Evolutionary conservation across 2,113 vertebrate genomes (phyloP).

Genomic region (Glaucidium brasilianum): DNA sequence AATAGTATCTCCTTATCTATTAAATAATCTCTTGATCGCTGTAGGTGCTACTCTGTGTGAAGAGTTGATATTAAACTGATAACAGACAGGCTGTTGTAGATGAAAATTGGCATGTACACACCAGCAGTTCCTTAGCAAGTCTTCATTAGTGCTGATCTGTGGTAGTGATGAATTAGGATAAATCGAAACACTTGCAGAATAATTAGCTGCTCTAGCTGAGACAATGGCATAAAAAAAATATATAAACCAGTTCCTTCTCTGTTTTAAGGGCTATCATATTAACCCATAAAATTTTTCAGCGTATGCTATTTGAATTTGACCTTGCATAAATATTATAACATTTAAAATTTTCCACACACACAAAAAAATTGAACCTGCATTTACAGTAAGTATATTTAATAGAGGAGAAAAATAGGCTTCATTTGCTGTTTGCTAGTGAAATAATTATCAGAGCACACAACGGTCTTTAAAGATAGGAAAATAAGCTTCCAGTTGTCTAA

Average conservation of each 20-base stretch:
- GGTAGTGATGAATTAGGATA: neutral
- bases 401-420: conserved; percentile 4
- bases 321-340: neutral
- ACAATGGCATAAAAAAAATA: neutral
- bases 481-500: neutral
- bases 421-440: neutral
- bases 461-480: neutral
- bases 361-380: neutral
- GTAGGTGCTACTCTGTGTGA: neutral
- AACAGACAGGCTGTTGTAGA: neutral
- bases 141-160: neutral
- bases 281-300: neutral
- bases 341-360: neutral
- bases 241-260: neutral
- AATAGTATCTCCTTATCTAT: neutral
- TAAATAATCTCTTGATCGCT: neutral
- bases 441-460: neutral
- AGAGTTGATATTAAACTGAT: neutral
- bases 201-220: conserved; percentile 3
- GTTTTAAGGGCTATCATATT: neutral
- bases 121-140: neutral
- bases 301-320: neutral
- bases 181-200: neutral
- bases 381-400: neutral
- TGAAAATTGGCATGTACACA: neutral